phyloP scores from a whole-genome alignment of 2,888 invertebrate genomes.

The Cheilosia scutellata region DNA sequence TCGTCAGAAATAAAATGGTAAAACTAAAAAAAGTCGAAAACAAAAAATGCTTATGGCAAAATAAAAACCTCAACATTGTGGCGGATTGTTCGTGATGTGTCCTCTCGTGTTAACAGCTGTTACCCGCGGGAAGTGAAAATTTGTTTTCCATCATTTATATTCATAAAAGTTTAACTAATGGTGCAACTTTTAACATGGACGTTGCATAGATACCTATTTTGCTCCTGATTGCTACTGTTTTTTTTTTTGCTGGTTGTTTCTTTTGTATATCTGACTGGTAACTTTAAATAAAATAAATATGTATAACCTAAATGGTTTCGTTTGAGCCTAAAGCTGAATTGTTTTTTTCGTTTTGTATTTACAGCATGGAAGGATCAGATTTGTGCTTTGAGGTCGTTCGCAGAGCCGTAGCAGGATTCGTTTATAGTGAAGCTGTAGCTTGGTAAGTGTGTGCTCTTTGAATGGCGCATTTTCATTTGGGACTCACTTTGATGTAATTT shows the following conservation, averaged over 20 bases:
- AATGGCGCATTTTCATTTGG: not conserved
- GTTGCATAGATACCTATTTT: constrained; percentile 18
- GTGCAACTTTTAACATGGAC: constrained; percentile 23
- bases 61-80: constrained; percentile 23
- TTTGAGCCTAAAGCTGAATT: constrained; percentile 22
- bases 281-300: not conserved
- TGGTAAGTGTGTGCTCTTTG: constrained; percentile 87
- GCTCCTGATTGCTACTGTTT: constrained; percentile 5
- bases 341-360: constrained; percentile 82
- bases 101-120: constrained; percentile 44
- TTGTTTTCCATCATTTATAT: constrained; percentile 56
- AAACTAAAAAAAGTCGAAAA: constrained; percentile 19
- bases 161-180: constrained; percentile 51
- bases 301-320: not conserved
- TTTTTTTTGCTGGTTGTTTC: not conserved
- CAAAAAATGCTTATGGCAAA: constrained; percentile 5
- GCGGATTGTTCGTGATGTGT: constrained; percentile 16
- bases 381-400: constrained; percentile 99
- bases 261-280: not conserved
- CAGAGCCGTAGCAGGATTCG: constrained; percentile 97
- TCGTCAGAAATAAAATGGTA: constrained; percentile 6
- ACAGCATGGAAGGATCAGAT: constrained; percentile 99
- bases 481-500: constrained; percentile 6
- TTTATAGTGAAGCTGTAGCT: constrained; percentile 99
- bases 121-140: constrained; percentile 27